Percentiles rank a stretch among this genome's conserved stretches.
phyloP scores from a whole-genome alignment of 2,888 invertebrate species.

The Scelioninae gen. 2 region DNA sequence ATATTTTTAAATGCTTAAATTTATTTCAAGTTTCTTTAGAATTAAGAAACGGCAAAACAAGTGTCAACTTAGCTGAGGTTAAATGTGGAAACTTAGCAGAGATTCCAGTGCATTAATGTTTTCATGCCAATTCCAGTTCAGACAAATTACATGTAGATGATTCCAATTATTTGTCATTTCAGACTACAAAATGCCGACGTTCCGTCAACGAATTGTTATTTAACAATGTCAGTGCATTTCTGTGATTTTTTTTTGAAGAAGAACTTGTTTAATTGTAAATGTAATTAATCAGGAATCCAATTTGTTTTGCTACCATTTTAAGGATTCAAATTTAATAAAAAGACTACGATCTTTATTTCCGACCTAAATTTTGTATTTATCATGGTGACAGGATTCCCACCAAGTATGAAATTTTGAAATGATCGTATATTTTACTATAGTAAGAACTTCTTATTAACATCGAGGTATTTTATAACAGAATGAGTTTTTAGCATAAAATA shows the following conservation, averaged over 20 bases:
- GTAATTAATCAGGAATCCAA: slow-evolving; percentile 3
- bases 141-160: slow-evolving; percentile 9
- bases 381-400: slow-evolving; percentile 7
- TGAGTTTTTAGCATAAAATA: no score
- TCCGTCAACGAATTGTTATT: neutral
- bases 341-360: neutral
- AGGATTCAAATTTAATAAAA: neutral
- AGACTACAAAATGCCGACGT: neutral
- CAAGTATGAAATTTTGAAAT: no score
- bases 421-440: no score
- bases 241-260: slow-evolving; percentile 11
- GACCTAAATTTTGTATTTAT: neutral
- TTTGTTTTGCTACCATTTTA: slow-evolving; percentile 1
- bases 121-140: no score
- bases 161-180: neutral
- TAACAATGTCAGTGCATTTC: slow-evolving; percentile 12
- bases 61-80: no score
- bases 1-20: no score
- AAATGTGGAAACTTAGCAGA: no score
- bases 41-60: no score
- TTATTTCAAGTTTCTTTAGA: no score
- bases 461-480: no score
- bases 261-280: neutral
- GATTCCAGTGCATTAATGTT: no score
- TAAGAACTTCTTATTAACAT: no score